Evolutionary conservation across 2,797 vertebrate species (phyloP), one percentile per base, ranked within the genome.

Genomic region (Eupleurogrammus muticus): DNA sequence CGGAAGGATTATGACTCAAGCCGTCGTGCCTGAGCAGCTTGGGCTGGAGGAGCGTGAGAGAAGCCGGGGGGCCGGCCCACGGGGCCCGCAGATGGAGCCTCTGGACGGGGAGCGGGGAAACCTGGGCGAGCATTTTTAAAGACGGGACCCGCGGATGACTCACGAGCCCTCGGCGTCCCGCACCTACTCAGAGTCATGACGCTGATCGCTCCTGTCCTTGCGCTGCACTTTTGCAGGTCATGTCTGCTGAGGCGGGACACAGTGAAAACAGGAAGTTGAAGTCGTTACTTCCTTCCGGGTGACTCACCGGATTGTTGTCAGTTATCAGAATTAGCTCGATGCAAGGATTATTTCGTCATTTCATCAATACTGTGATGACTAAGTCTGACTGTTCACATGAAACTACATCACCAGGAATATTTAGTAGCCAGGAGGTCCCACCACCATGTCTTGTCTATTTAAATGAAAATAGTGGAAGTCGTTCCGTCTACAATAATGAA

Each of bases 11-110:
- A 79, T 17, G 61, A 71, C 58, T 70, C 17, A 53, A 79, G 79
- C 77, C n/a, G 82, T 85, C 67, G 75, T 84, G 78, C 65, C 79
- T 80, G 75, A 87, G 75, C 80, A 87, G 76, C 75, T 80, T 60
- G 80, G 76, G 78, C 75, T 81, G 70, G 60, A 79, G 85, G 87
- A 84, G 90, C 89, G 70, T 89, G 90, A 87, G 86, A 90, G 81
- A 90, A 83, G 76, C 84, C 87, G 73, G 80, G 71, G n/a, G 73
- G 73, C 77, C 71, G 80, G 87, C 83, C 89, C 68, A 74, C 46
- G 60, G 83, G 84, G 80, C 60, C 84, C 79, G 75, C 85, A 87
- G 89, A 90, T 87, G 81, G 89, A 88, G 80, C 76, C 75, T 82
- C 77, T 81, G 84, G 84, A 79, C 73, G 79, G 82, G 79, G 76